A percentile compares a stretch with the other conserved stretches of the same genome.
phyloP scores from a whole-genome alignment of 2,797 vertebrate species.

The Arnoldichthys spilopterus region DNA sequence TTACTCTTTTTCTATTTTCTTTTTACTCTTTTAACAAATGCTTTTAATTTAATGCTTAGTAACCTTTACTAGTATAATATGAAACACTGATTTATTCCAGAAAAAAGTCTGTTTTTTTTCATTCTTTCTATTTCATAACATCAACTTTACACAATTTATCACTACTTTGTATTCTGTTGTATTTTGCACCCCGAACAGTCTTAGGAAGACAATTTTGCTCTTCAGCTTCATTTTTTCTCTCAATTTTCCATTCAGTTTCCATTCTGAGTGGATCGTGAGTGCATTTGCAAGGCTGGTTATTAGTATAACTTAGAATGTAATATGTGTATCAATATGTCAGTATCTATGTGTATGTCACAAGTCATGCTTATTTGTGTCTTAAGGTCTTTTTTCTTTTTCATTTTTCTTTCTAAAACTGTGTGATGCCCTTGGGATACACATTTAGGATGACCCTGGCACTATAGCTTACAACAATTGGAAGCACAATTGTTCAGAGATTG shows the following conservation, averaged over 20 bases:
- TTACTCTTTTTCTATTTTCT: too few relatives aligned
- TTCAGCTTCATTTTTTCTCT: slow-evolving; percentile 66
- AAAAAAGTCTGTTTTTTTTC: slow-evolving; percentile 43
- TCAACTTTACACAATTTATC: slow-evolving; percentile 59
- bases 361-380: slow-evolving; percentile 63
- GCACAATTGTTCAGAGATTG: slow-evolving; percentile 72
- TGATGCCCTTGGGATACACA: slow-evolving; percentile 63
- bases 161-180: slow-evolving; percentile 60
- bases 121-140: slow-evolving; percentile 43
- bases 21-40: too few relatives aligned
- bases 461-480: slow-evolving; percentile 61
- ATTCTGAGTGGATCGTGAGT: slow-evolving; percentile 70
- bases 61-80: slow-evolving; percentile 47
- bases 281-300: slow-evolving; percentile 69
- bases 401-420: slow-evolving; percentile 53
- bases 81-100: slow-evolving; percentile 24
- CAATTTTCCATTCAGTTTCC: slow-evolving; percentile 68
- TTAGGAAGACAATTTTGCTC: slow-evolving; percentile 73
- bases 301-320: slow-evolving; percentile 73
- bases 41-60: slow-evolving; percentile 60
- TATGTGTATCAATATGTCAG: slow-evolving; percentile 64
- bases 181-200: slow-evolving; percentile 75
- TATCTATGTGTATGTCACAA: slow-evolving; percentile 61
- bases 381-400: slow-evolving; percentile 32
- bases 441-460: slow-evolving; percentile 54